Evolutionary conservation across 2,888 invertebrate genomes (phyloP).

Genomic region (Pammene fasciana): DNA sequence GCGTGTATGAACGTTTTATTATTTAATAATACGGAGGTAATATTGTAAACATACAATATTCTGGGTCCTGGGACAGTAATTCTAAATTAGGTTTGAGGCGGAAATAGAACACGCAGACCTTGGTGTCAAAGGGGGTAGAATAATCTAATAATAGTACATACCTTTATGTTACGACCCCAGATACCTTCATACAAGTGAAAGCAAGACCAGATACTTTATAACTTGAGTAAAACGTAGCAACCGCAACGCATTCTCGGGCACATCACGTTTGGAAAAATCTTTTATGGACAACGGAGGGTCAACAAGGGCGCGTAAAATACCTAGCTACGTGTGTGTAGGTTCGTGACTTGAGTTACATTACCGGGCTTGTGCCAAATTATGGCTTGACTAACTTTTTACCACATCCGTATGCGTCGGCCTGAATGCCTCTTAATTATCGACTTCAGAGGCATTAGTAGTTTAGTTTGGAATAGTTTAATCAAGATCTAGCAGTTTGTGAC

Average conservation of each 20-base stretch:
- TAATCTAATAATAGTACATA: slow-evolving; percentile 34
- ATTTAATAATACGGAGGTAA: slow-evolving; percentile 3
- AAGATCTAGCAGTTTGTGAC: background rate
- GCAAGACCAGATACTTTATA: slow-evolving; percentile 62
- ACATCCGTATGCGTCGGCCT: slow-evolving; percentile 16
- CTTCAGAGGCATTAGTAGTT: slow-evolving; percentile 27
- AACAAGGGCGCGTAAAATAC: slow-evolving; percentile 48
- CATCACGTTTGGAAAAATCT: slow-evolving; percentile 57
- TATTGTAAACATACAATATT: background rate
- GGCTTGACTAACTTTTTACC: slow-evolving; percentile 40
- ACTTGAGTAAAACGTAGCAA: slow-evolving; percentile 64
- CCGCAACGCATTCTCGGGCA: slow-evolving; percentile 54
- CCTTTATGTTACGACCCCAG: slow-evolving; percentile 36
- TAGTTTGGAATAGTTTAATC: slow-evolving; percentile 2
- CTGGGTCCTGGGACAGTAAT: background rate
- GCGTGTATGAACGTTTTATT: background rate
- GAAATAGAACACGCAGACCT: slow-evolving; percentile 12
- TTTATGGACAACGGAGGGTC: slow-evolving; percentile 55
- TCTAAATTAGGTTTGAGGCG: slow-evolving; percentile 7
- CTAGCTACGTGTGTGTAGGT: slow-evolving; percentile 44
- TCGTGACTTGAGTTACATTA: slow-evolving; percentile 47
- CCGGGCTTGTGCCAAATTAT: slow-evolving; percentile 40
- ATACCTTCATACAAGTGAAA: slow-evolving; percentile 51
- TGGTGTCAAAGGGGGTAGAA: slow-evolving; percentile 18
- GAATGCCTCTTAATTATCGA: slow-evolving; percentile 26